These are phyloP conservation scores for Hanleya hanleyi DNA, from an alignment of 2,888 invertebrate species.

Conservation along the genomic window DNA sequence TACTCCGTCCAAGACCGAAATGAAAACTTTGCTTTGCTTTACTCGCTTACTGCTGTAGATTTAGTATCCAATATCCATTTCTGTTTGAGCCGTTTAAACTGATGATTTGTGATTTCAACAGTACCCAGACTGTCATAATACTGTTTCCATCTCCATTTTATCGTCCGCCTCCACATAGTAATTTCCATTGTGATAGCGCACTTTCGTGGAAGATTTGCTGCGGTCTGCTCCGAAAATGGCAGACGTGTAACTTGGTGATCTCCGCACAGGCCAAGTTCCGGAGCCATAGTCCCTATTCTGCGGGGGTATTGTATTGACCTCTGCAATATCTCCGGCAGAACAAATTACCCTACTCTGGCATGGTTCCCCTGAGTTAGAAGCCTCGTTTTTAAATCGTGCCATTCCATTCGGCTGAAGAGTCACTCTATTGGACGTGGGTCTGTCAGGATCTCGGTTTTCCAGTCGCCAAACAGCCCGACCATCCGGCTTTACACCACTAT, in stretches of 20 bases:
- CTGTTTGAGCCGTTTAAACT: too few species aligned
- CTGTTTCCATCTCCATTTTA: constrained; percentile 8
- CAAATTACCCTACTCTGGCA: neutral
- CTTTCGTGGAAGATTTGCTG: constrained; percentile 25
- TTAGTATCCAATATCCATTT: too few species aligned
- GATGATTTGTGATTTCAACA: too few species aligned
- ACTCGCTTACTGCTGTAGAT: too few species aligned
- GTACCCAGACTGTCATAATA: constrained; percentile 1
- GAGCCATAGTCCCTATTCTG: neutral
- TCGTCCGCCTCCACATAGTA: constrained; percentile 56
- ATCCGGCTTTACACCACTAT: neutral
- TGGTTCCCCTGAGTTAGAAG: neutral
- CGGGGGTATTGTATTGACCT: neutral
- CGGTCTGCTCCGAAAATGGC: constrained; percentile 39
- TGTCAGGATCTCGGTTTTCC: neutral
- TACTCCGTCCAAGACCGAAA: too few species aligned
- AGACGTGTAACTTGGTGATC: constrained; percentile 55
- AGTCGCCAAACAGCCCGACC: constrained; percentile 2
- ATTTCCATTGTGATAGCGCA: constrained; percentile 55
- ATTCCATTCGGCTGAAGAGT: constrained; percentile 26
- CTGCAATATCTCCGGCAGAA: neutral
- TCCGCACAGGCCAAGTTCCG: constrained; percentile 26
- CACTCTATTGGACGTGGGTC: neutral
- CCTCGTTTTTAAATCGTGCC: neutral
- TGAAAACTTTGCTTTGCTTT: too few species aligned